Evolutionary conservation across 2,888 invertebrate genomes (phyloP), one percentile per base, ranked within the genome.

Genomic region (Aleiodes alternator): DNA sequence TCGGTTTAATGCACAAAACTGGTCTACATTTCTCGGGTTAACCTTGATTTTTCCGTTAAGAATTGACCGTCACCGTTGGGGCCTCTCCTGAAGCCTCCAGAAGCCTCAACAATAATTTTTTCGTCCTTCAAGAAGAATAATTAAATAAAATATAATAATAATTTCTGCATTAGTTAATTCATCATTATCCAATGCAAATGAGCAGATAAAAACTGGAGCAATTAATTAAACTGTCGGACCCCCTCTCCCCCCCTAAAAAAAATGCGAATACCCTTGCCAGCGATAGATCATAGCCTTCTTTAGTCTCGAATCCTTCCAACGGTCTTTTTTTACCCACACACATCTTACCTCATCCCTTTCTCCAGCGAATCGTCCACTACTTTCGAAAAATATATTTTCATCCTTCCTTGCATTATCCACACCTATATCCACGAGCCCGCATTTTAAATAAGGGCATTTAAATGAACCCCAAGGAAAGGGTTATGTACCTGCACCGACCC

Each of bases 401-500:
- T 31, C 34, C 56, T 53, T 34, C 69, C 55, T n/a, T 64, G 16
- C 11, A 66, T 66, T 23, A 48, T 66, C 66, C 66, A 50, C 23
- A 57, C 23, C 29, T 48, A 31, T 51, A 51, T 73, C 69, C 69
- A 70, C 59, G 69, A 70, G 69, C 55, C 69, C 61, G 64, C 48
- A 72, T 76, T 68, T 6, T 69, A 80, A 80, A 80, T 79, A 79
- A 82, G 83, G 84, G 79, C 84, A 86, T 87, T 87, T 86, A 87
- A 87, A 85, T 79, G 82, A 84, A 78, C 73, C 84, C 80, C 78
- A 72, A 74, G 61, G 75, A 81, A 86, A 84, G 86, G 88, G 86
- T 88, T 84, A 85, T 86, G 84, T 88, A 88, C 88, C 88, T 88
- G 88, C 84, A 76, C 64, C 85, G 87, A 86, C 88, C 84, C 78